phyloP scores from a whole-genome alignment of 2,797 vertebrate species.

The Coracias cyanogaster region DNA sequence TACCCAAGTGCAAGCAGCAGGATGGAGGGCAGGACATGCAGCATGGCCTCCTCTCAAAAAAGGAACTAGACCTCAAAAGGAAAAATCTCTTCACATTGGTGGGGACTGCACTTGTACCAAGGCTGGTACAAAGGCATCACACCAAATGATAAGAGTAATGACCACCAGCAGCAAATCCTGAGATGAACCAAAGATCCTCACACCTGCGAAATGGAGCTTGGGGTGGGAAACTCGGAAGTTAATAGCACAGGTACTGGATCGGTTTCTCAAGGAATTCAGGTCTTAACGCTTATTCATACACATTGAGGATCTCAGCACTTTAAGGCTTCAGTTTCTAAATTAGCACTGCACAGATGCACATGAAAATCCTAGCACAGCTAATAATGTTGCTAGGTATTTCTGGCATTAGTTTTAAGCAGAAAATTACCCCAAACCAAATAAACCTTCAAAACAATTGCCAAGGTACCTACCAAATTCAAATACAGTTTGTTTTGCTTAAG shows the following conservation, averaged over 20 bases:
- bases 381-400: not conserved
- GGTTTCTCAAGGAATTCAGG: not conserved
- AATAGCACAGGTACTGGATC: not conserved
- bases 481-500: not conserved
- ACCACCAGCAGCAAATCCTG: not conserved
- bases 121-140: not conserved
- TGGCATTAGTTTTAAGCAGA: not conserved
- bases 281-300: not conserved
- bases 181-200: not conserved
- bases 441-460: not conserved
- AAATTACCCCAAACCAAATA: not conserved
- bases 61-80: not conserved
- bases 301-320: not conserved
- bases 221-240: not conserved
- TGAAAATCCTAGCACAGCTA: conserved; percentile 8
- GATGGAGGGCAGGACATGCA: not conserved
- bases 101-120: not conserved
- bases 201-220: not conserved
- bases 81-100: not conserved
- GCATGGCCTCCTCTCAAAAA: not conserved
- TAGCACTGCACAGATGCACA: not conserved
- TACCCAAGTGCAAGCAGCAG: not conserved
- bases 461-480: not conserved
- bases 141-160: not conserved
- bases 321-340: conserved; percentile 7